Conservation (phyloP, 2,113 vertebrate genomes). For the Cynoglossus semilaevis region DNA sequence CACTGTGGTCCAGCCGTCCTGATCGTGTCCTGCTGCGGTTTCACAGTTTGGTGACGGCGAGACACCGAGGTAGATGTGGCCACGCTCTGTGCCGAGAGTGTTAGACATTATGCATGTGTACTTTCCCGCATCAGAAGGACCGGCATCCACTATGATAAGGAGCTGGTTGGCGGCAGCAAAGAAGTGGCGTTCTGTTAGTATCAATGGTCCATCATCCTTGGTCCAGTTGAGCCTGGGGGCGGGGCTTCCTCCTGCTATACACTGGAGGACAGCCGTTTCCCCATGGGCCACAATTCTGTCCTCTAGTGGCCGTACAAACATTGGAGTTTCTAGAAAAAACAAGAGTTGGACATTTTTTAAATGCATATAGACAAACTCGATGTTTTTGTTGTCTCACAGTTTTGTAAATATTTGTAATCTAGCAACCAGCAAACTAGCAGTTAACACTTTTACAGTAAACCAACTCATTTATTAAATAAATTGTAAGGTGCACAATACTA, state of each 20-base stretch:
- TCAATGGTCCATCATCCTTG: conserved; percentile 89
- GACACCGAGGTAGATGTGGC: conserved; percentile 86
- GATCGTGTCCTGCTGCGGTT: conserved; percentile 70
- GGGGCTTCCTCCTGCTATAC: conserved; percentile 93
- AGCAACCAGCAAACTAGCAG: too few relatives aligned
- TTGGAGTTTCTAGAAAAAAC: conserved; percentile 85
- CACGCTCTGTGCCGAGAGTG: conserved; percentile 89
- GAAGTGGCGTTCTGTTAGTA: conserved; percentile 92
- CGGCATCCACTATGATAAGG: conserved; percentile 92
- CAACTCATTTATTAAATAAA: too few relatives aligned
- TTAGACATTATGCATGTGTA: conserved; percentile 99
- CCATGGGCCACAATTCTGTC: conserved; percentile 89
- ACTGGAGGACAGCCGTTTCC: conserved; percentile 93
- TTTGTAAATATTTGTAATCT: too few relatives aligned
- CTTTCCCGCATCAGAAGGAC: conserved; percentile 86
- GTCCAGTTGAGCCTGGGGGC: conserved; percentile 94
- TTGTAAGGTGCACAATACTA: too few relatives aligned
- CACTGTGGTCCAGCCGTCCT: conserved; percentile 93
- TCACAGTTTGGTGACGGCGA: conserved; percentile 91
- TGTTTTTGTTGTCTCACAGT: too few relatives aligned
- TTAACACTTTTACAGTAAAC: too few relatives aligned
- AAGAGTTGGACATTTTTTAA: conserved; percentile 1
- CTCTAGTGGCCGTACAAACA: conserved; percentile 85
- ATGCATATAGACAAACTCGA: conserved; percentile 3
- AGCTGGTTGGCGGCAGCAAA: conserved; percentile 95